These are phyloP conservation scores for Macaria notata DNA, from an alignment of 2,888 invertebrate species.

Conservation along the genomic window DNA sequence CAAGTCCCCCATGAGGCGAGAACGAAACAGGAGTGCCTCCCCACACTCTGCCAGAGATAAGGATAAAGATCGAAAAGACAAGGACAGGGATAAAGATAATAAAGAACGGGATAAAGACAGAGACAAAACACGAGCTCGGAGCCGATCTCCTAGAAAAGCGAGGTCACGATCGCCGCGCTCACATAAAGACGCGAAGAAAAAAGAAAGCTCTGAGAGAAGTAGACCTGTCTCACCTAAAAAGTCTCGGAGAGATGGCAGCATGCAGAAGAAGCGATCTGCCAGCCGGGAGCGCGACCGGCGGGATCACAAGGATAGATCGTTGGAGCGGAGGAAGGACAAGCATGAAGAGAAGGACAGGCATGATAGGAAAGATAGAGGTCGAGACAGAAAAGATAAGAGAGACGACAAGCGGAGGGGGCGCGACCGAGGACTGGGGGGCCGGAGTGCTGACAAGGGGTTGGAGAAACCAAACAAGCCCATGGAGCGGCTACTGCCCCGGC, in stretches of 20 bases:
- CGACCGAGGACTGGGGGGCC: conserved; percentile 73
- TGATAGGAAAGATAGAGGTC: conserved; percentile 87
- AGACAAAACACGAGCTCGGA: conserved; percentile 74
- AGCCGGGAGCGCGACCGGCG: conserved; percentile 78
- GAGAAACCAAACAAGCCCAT: conserved; percentile 84
- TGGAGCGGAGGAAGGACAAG: conserved; percentile 77
- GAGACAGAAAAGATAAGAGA: conserved; percentile 83
- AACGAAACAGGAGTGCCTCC: conserved; percentile 68
- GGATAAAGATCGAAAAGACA: conserved; percentile 73
- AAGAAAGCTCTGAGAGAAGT: conserved; percentile 75
- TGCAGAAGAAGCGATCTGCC: conserved; percentile 66
- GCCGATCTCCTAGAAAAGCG: conserved; percentile 73
- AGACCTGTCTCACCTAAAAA: conserved; percentile 78
- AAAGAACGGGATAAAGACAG: conserved; percentile 78
- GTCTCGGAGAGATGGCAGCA: conserved; percentile 65
- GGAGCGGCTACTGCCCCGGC: conserved; percentile 84
- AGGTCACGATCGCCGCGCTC: conserved; percentile 71
- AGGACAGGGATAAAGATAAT: conserved; percentile 70
- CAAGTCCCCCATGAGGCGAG: conserved; percentile 73
- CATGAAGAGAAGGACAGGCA: conserved; percentile 83
- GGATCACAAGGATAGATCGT: conserved; percentile 74
- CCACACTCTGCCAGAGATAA: conserved; percentile 70
- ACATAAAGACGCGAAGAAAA: conserved; percentile 70
- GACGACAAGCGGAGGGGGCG: conserved; percentile 79
- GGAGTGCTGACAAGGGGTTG: conserved; percentile 76